These are phyloP conservation scores for Ricordea florida DNA, from an alignment of 92 coral and sea anemone species.

Conservation along the genomic window DNA sequence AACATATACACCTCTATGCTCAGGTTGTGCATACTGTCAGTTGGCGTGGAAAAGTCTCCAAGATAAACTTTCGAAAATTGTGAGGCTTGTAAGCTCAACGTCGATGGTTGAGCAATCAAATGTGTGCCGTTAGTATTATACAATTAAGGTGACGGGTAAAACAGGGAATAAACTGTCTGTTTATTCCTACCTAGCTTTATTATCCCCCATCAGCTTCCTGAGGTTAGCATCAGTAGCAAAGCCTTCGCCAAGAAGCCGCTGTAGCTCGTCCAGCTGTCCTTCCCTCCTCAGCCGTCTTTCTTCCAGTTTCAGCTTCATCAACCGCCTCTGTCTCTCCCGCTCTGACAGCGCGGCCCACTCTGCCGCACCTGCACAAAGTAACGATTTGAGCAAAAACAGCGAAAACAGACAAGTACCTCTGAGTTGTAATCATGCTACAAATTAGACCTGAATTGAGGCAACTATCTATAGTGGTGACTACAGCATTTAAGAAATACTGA, in stretches of 20 bases:
- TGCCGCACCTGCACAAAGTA: conserved; percentile 77
- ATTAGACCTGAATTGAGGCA: background rate
- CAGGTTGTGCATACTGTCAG: too few relatives aligned
- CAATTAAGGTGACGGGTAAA: background rate
- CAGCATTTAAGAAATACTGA: too few relatives aligned
- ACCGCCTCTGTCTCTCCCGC: conserved; percentile 87
- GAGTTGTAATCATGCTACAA: background rate
- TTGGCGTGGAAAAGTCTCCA: too few relatives aligned
- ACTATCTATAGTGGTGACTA: background rate
- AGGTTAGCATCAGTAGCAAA: conserved; percentile 94
- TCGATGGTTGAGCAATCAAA: background rate
- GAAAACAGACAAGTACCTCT: background rate
- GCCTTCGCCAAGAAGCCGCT: conserved; percentile 85
- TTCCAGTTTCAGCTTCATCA: conserved; percentile 88
- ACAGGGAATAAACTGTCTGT: background rate
- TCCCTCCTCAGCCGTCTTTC: conserved; percentile 88
- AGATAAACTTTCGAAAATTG: too few relatives aligned
- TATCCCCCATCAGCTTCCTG: conserved; percentile 92
- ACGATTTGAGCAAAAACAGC: background rate
- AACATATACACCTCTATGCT: too few relatives aligned
- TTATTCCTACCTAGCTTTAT: conserved; percentile 79
- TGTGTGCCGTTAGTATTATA: too few relatives aligned
- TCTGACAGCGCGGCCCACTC: conserved; percentile 93
- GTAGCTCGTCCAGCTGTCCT: conserved; percentile 89
- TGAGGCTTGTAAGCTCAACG: background rate